Percentiles rank a stretch among this genome's conserved stretches.
Evolutionary conservation across 2,113 vertebrate genomes (phyloP).

Genomic region (Takifugu bimaculatus): DNA sequence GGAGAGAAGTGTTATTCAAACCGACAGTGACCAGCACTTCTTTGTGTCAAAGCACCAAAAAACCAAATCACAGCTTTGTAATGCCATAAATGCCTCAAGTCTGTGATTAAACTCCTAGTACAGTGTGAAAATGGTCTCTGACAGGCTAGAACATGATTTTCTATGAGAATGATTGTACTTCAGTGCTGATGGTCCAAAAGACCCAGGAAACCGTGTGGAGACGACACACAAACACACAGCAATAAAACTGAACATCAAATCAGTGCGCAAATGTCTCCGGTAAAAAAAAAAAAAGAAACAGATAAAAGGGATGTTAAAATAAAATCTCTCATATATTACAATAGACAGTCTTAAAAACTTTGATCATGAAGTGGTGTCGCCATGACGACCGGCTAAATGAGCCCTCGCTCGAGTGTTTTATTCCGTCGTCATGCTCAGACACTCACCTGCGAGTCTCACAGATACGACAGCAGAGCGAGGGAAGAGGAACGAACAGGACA

Average conservation of each 20-base stretch:
- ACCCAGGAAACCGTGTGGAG: too few relatives aligned
- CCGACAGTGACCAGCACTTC: too few relatives aligned
- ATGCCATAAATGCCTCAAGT: not conserved
- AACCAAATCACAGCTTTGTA: slow-evolving; percentile 4
- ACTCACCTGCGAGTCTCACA: slow-evolving; percentile 65
- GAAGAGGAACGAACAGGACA: slow-evolving; percentile 28
- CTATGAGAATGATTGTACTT: too few relatives aligned
- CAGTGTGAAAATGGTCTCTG: too few relatives aligned
- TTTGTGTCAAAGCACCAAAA: slow-evolving; percentile 20
- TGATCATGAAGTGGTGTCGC: slow-evolving; percentile 41
- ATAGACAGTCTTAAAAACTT: slow-evolving; percentile 41
- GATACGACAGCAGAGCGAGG: slow-evolving; percentile 5
- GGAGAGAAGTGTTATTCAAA: too few relatives aligned
- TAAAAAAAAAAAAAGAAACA: slow-evolving; percentile 24
- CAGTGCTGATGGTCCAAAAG: too few relatives aligned
- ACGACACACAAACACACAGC: too few relatives aligned
- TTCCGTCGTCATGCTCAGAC: slow-evolving; percentile 56
- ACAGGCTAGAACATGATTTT: too few relatives aligned
- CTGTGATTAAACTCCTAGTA: too few relatives aligned
- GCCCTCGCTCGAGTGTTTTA: not conserved
- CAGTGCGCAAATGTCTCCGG: too few relatives aligned
- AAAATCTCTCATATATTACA: slow-evolving; percentile 50
- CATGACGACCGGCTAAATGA: slow-evolving; percentile 20
- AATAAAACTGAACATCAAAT: too few relatives aligned
- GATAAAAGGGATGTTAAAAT: slow-evolving; percentile 25